Evolutionary conservation across 2,797 vertebrate genomes (phyloP).

Genomic region (Anas bernieri): DNA sequence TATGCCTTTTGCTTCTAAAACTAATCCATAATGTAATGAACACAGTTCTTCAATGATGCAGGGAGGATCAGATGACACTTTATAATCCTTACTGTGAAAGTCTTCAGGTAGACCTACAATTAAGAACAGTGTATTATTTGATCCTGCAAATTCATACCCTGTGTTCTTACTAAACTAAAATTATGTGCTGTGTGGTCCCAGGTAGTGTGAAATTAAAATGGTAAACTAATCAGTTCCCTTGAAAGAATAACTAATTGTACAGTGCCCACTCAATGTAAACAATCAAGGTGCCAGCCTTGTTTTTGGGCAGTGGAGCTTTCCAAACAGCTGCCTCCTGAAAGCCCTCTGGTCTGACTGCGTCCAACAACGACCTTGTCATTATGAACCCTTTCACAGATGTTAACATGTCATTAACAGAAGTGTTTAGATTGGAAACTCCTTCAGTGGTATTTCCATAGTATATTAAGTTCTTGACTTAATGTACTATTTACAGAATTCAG

Average conservation of each 20-base stretch:
- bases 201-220: neutral
- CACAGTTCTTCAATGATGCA: constrained; percentile 94
- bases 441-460: neutral
- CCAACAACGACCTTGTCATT: rapidly evolving
- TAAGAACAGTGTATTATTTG: neutral
- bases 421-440: neutral
- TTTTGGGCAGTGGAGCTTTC: neutral
- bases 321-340: neutral
- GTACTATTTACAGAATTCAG: neutral
- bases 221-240: neutral
- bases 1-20: constrained; percentile 95
- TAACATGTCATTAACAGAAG: neutral
- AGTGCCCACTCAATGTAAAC: neutral
- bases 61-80: constrained; percentile 81
- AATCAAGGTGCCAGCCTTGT: neutral
- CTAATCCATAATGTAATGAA: constrained; percentile 89
- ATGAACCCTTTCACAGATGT: neutral
- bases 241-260: neutral
- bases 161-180: neutral
- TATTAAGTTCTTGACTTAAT: neutral
- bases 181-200: neutral
- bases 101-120: constrained; percentile 88
- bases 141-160: neutral
- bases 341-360: too few relatives aligned
- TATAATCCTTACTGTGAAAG: constrained; percentile 87